Evolutionary conservation across 2,113 vertebrate genomes (phyloP).

Genomic region (Columba janthina): DNA sequence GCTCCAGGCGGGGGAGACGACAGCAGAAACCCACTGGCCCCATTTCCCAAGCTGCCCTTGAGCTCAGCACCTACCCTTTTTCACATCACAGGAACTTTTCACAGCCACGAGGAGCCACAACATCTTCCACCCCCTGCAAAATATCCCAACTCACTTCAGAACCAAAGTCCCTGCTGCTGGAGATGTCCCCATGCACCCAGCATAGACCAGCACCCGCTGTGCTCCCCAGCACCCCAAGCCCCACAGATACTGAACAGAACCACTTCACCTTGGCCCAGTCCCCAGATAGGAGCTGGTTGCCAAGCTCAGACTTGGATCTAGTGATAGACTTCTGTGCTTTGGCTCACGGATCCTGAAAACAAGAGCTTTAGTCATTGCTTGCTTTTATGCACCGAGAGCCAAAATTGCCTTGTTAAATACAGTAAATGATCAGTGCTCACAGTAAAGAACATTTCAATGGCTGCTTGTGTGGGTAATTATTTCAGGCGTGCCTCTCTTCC

Average conservation of each 20-base stretch:
- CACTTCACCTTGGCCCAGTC: not conserved
- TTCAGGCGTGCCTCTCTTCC: slow-evolving; percentile 47
- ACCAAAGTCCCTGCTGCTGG: fast-evolving
- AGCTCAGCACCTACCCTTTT: not conserved
- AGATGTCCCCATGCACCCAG: not conserved
- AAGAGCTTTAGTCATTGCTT: slow-evolving; percentile 60
- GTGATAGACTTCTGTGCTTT: slow-evolving; percentile 25
- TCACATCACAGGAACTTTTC: not conserved
- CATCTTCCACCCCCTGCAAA: not conserved
- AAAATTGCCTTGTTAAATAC: slow-evolving; percentile 48
- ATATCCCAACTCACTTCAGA: not conserved
- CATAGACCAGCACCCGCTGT: not conserved
- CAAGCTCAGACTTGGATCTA: slow-evolving; percentile 26
- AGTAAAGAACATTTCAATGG: slow-evolving; percentile 40
- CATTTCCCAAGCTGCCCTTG: not conserved
- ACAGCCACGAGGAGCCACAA: not conserved
- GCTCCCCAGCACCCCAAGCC: not conserved
- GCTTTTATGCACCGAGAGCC: not conserved
- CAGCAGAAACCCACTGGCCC: not conserved
- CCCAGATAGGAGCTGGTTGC: not conserved
- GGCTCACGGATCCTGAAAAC: slow-evolving; percentile 28
- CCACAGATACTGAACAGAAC: not conserved
- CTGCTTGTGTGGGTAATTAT: slow-evolving; percentile 49
- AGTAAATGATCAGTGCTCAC: slow-evolving; percentile 32
- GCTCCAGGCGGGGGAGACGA: not conserved